Evolutionary conservation across 2,797 vertebrate species (phyloP).

Genomic region (Danionella dracula): DNA sequence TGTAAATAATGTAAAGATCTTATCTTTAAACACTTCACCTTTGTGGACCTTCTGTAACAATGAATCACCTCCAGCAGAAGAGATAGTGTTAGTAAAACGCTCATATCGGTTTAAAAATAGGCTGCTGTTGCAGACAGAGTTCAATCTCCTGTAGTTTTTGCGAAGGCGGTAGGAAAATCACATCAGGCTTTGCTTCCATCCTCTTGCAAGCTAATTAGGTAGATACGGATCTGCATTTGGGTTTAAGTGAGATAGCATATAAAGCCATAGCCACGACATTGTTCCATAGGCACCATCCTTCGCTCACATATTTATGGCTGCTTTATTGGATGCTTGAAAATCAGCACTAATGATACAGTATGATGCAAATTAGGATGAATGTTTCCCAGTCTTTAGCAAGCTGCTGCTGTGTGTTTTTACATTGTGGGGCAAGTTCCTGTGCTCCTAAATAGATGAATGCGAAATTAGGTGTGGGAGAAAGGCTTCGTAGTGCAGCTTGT

Average conservation of each 20-base stretch:
- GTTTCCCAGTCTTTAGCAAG: not conserved
- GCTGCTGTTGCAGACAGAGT: slow-evolving; percentile 9
- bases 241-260: slow-evolving; percentile 14
- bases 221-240: slow-evolving; percentile 26
- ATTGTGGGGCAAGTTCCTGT: not conserved
- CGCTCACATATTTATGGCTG: not conserved
- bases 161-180: not conserved
- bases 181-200: slow-evolving; percentile 15
- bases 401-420: not conserved
- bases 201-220: slow-evolving; percentile 17
- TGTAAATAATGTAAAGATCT: no score
- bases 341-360: not conserved
- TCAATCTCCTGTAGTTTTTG: not conserved
- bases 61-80: slow-evolving; percentile 41
- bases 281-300: not conserved
- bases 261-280: slow-evolving; percentile 5
- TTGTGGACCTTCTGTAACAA: slow-evolving; percentile 27
- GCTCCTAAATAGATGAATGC: not conserved
- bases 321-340: not conserved
- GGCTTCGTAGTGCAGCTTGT: slow-evolving; percentile 12
- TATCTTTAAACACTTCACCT: not conserved
- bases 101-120: slow-evolving; percentile 36
- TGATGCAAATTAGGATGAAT: slow-evolving; percentile 1
- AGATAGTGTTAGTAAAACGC: slow-evolving; percentile 42
- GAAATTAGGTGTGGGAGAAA: not conserved